phyloP scores from a whole-genome alignment of 2,888 invertebrate genomes.

The Halictus ligatus region DNA sequence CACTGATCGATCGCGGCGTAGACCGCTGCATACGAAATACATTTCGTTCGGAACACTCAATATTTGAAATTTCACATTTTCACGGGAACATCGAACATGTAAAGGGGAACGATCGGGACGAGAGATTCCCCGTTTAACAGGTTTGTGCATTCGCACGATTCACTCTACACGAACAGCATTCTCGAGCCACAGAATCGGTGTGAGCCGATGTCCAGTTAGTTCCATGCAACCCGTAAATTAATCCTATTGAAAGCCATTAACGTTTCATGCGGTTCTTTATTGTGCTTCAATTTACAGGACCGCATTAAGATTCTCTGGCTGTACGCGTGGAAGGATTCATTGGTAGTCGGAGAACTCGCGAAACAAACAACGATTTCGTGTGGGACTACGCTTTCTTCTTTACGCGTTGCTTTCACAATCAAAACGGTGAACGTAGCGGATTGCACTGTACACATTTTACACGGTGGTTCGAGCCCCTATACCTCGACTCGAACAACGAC shows the following conservation, averaged over 20 bases:
- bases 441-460: not conserved
- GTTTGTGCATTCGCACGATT: conserved; percentile 4
- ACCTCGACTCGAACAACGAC: not conserved
- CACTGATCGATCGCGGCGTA: not conserved
- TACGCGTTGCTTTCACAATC: conserved; percentile 24
- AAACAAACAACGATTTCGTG: conserved; percentile 42
- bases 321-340: conserved; percentile 44
- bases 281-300: conserved; percentile 73
- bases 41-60: not conserved
- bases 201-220: conserved; percentile 48
- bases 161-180: conserved; percentile 20
- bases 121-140: conserved; percentile 4
- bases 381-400: conserved; percentile 16
- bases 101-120: not conserved
- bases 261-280: conserved; percentile 74
- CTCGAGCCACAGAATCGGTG: conserved; percentile 40
- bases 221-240: conserved; percentile 71
- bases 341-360: conserved; percentile 35
- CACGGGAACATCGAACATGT: not conserved
- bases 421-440: not conserved
- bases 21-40: not conserved
- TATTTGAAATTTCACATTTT: not conserved
- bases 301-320: conserved; percentile 67
- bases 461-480: not conserved
- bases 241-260: conserved; percentile 76